Evolutionary conservation across 2,888 invertebrate species (phyloP).

Genomic region (Amblyjoppa fuscipennis): DNA sequence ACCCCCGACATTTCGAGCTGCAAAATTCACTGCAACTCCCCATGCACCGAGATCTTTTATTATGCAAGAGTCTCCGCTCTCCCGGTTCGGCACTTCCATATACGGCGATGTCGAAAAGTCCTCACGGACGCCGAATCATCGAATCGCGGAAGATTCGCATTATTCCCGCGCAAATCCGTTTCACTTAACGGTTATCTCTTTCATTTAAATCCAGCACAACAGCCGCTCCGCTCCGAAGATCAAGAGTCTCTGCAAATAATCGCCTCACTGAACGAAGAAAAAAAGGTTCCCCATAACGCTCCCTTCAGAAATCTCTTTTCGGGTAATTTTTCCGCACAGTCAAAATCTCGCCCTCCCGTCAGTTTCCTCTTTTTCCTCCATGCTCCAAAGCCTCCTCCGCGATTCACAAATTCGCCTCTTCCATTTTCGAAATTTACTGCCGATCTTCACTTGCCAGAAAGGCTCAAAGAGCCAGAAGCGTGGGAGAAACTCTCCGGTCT

Average conservation of each 20-base stretch:
- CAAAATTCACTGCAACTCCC: neutral
- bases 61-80: slow-evolving; percentile 5
- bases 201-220: neutral
- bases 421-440: neutral
- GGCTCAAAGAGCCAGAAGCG: slow-evolving; percentile 7
- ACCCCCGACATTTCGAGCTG: neutral
- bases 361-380: neutral
- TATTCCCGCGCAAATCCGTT: neutral
- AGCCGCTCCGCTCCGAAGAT: too few relatives aligned
- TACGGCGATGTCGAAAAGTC: slow-evolving; percentile 13
- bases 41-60: neutral
- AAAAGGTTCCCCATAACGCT: too few relatives aligned
- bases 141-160: neutral
- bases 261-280: too few relatives aligned
- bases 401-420: neutral
- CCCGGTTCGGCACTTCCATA: slow-evolving; percentile 25
- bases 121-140: slow-evolving; percentile 18
- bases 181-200: neutral
- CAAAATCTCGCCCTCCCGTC: too few relatives aligned
- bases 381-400: neutral
- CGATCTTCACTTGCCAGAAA: neutral
- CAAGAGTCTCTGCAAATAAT: neutral
- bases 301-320: too few relatives aligned
- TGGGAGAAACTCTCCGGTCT: slow-evolving; percentile 20
- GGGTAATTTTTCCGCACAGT: too few relatives aligned